A percentile compares a stretch with the other conserved stretches of the same genome.
These are phyloP conservation scores for Pterobdella sp. DNA, from an alignment of 2,888 invertebrate genomes.

Conservation along the genomic window DNA sequence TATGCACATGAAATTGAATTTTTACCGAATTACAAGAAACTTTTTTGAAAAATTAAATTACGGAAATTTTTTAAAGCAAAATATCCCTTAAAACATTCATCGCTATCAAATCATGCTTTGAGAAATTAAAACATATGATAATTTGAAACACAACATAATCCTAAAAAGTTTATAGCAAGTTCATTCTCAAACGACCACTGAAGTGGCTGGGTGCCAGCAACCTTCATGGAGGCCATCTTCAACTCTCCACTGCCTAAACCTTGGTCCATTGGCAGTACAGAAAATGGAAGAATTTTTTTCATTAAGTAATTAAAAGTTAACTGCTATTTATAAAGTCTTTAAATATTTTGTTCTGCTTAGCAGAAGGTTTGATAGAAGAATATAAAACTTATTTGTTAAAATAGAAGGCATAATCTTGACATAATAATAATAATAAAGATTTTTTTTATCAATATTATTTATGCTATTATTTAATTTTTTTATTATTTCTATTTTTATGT, in stretches of 20 bases:
- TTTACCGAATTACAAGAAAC: neutral
- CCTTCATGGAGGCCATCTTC: slow-evolving; percentile 33
- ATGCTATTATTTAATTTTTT: neutral
- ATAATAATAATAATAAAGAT: neutral
- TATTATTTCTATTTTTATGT: neutral
- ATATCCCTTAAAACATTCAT: too few species aligned
- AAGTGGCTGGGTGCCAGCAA: too few species aligned
- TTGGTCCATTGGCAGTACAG: slow-evolving; percentile 45
- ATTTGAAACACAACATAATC: too few species aligned
- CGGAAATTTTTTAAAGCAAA: too few species aligned
- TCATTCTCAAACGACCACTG: too few species aligned
- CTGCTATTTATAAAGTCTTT: neutral
- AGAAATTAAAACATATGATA: too few species aligned
- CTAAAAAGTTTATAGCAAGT: too few species aligned
- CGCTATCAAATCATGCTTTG: too few species aligned
- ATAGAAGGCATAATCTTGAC: neutral
- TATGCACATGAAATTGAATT: neutral
- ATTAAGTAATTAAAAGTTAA: slow-evolving; percentile 42
- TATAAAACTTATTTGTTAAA: neutral
- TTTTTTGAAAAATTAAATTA: too few species aligned
- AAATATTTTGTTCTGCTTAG: neutral
- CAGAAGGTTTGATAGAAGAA: neutral
- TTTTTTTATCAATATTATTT: neutral
- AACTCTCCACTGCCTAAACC: slow-evolving; percentile 42
- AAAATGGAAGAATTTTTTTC: slow-evolving; percentile 49